phyloP scores from a whole-genome alignment of 2,888 invertebrate species.

The Phlogophora meticulosa region DNA sequence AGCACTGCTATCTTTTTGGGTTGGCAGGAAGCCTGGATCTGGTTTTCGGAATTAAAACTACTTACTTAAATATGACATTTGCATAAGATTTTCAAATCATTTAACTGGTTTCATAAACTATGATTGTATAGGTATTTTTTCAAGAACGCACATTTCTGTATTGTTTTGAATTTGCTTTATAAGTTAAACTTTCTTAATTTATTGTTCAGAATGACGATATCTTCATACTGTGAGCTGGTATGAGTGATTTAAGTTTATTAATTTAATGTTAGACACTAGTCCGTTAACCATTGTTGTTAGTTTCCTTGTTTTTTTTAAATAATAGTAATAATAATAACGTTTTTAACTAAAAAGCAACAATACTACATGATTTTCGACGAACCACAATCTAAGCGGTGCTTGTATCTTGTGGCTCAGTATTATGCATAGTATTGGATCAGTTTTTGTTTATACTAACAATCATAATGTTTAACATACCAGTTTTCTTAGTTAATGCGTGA shows the following conservation, averaged over 20 bases:
- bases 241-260: constrained; percentile 46
- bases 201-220: constrained; percentile 69
- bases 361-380: no score
- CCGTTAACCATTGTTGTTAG: constrained; percentile 29
- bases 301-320: constrained; percentile 36
- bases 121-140: not conserved
- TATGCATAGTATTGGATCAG: constrained; percentile 15
- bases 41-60: no score
- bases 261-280: constrained; percentile 25
- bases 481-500: constrained; percentile 26
- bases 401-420: no score
- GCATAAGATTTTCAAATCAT: no score
- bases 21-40: no score
- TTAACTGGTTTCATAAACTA: no score
- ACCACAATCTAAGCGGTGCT: no score
- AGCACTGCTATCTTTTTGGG: no score
- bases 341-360: no score
- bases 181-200: constrained; percentile 42
- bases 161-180: not conserved
- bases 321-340: no score
- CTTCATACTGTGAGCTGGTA: constrained; percentile 69
- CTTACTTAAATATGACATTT: no score
- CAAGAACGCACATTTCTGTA: not conserved
- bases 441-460: constrained; percentile 9
- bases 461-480: constrained; percentile 1